These are phyloP conservation scores for Chymomyza amoena DNA, from an alignment of 2,888 invertebrate genomes.

Conservation along the genomic window DNA sequence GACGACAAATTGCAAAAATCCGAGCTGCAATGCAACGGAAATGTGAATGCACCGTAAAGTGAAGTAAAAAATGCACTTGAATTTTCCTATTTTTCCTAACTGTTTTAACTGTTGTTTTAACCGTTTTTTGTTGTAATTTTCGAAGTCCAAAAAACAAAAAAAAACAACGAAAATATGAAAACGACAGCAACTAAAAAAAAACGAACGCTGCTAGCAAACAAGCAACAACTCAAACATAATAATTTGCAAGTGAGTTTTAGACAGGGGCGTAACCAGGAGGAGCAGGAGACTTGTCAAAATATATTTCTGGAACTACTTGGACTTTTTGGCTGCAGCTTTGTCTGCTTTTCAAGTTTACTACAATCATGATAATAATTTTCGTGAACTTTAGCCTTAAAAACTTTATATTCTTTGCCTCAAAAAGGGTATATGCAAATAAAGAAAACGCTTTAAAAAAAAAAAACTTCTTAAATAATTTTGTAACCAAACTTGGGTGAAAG, in stretches of 20 bases:
- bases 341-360: no score
- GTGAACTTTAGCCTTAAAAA: no score
- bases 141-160: slow-evolving; percentile 65
- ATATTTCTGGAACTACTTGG: no score
- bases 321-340: no score
- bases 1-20: slow-evolving; percentile 57
- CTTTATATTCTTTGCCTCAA: no score
- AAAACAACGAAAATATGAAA: neutral
- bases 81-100: slow-evolving; percentile 70
- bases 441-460: no score
- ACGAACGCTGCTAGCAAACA: slow-evolving; percentile 54
- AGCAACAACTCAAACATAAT: slow-evolving; percentile 68
- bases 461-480: no score
- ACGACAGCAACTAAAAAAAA: slow-evolving; percentile 39
- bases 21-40: slow-evolving; percentile 68
- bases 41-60: slow-evolving; percentile 74
- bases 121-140: slow-evolving; percentile 59
- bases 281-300: neutral
- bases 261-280: neutral
- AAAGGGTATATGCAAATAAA: no score
- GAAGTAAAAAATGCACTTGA: slow-evolving; percentile 73
- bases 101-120: slow-evolving; percentile 52
- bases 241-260: slow-evolving; percentile 54
- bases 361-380: no score
- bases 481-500: no score